A percentile compares a stretch with the other conserved stretches of the same genome.
Evolutionary conservation across 2,113 vertebrate genomes (phyloP).

Genomic region (Terrapene triunguis): DNA sequence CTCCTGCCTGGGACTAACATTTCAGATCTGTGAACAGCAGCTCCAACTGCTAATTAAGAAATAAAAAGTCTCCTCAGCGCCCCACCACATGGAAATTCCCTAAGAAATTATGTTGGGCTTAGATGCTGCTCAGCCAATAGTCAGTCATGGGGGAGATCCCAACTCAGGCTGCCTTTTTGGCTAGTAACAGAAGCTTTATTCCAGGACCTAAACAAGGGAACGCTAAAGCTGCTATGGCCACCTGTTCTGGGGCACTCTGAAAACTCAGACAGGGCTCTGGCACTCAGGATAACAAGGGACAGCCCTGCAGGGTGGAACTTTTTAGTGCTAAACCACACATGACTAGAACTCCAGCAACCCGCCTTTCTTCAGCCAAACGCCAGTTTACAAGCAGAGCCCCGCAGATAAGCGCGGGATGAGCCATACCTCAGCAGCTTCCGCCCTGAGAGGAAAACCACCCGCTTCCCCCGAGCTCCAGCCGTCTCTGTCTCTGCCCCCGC

Average conservation of each 20-base stretch:
- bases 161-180: neutral
- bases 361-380: neutral
- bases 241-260: neutral
- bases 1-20: neutral
- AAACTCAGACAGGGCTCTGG: neutral
- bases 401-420: neutral
- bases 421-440: neutral
- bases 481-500: neutral
- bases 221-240: neutral
- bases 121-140: neutral
- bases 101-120: neutral
- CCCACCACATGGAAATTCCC: neutral
- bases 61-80: neutral
- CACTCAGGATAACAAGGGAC: neutral
- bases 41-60: neutral
- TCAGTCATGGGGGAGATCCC: neutral
- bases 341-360: neutral
- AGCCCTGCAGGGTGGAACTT: neutral
- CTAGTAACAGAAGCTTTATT: neutral
- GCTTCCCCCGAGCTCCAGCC: constrained; percentile 15
- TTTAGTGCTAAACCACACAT: neutral
- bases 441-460: constrained; percentile 4
- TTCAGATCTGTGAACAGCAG: neutral
- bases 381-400: neutral
- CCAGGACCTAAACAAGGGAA: neutral